phyloP scores from a whole-genome alignment of 2,797 vertebrate species.

The Helarctos malayanus region DNA sequence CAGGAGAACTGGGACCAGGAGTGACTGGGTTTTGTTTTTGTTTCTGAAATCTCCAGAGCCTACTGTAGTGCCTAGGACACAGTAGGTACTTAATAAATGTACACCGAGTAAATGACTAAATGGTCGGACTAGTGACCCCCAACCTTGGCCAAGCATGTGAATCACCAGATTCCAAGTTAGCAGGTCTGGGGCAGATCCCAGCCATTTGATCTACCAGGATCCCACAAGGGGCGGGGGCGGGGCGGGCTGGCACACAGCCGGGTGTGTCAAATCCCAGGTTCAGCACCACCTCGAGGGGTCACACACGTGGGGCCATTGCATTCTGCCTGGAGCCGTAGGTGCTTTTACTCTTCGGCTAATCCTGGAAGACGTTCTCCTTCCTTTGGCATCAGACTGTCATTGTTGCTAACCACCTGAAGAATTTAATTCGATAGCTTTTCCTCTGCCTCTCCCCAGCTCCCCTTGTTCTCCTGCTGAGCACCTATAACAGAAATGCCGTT shows the following conservation, averaged over 20 bases:
- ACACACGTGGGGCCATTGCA: background rate
- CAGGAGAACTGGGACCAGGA: background rate
- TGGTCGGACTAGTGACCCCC: background rate
- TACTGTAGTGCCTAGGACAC: background rate
- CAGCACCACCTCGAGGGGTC: background rate
- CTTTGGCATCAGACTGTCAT: background rate
- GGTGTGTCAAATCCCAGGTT: background rate
- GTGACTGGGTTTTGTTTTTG: background rate
- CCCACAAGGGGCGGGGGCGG: background rate
- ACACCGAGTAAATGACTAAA: background rate
- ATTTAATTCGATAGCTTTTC: background rate
- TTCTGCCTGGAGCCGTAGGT: accelerated
- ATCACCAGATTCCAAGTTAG: background rate
- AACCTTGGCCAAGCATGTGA: background rate
- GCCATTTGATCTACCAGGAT: no score
- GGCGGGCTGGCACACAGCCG: background rate
- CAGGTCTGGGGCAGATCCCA: background rate
- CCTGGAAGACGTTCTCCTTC: background rate
- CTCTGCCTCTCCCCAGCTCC: background rate
- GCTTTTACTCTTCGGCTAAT: background rate
- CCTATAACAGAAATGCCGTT: background rate
- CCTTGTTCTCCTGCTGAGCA: background rate
- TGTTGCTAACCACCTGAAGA: background rate
- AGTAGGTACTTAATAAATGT: background rate
- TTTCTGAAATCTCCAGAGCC: background rate